Conservation (phyloP, 2,113 vertebrate genomes). For the Pseudolaguvia tuberculata region DNA sequence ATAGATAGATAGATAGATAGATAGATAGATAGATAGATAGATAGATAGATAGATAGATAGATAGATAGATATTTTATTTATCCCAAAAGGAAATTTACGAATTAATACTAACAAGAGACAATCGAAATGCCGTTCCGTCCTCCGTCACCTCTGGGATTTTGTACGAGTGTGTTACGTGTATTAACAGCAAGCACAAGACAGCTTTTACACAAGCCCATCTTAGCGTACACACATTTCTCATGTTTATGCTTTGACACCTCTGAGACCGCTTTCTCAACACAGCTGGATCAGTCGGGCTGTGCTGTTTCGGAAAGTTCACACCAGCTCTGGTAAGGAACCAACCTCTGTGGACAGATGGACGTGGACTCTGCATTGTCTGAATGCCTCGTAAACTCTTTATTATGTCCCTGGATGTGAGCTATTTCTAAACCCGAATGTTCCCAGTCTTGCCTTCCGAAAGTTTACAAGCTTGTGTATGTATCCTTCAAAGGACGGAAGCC, state of each 20-base stretch:
- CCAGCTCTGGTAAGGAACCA: conserved; percentile 29
- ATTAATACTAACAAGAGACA: not conserved
- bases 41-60: too few species aligned
- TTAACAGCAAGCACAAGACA: not conserved
- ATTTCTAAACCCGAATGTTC: conserved; percentile 27
- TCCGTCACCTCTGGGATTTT: not conserved
- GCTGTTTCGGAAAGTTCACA: conserved; percentile 21
- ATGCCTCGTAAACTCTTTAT: conserved; percentile 35
- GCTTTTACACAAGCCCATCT: not conserved
- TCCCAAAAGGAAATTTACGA: too few species aligned
- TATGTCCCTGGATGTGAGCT: conserved; percentile 4
- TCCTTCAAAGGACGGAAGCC: conserved; percentile 52
- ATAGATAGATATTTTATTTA: too few species aligned
- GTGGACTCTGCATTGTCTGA: conserved; percentile 3
- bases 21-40: too few species aligned
- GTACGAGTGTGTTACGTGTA: not conserved
- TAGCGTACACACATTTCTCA: not conserved
- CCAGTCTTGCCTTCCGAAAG: conserved; percentile 27
- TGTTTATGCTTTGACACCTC: not conserved
- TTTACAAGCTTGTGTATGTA: conserved; percentile 32
- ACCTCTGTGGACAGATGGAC: conserved; percentile 8
- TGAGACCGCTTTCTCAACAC: not conserved
- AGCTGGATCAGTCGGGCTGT: not conserved
- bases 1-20: too few species aligned
- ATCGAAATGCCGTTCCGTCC: not conserved